phyloP scores from a whole-genome alignment of 2,113 vertebrate genomes.

The Ammodramus savannarum region DNA sequence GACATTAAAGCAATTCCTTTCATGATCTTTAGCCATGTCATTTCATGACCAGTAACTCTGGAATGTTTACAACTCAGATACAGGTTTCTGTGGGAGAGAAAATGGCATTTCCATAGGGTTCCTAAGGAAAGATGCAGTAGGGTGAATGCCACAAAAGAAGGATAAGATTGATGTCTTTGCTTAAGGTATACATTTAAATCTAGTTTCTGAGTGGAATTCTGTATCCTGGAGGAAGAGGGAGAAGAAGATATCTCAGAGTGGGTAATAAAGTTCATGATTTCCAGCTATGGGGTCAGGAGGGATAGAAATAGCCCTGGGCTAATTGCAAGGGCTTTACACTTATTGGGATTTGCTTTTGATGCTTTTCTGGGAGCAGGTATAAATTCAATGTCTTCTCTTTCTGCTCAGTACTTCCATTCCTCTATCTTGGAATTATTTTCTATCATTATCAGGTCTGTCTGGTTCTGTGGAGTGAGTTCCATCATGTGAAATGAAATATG shows the following conservation, averaged over 20 bases:
- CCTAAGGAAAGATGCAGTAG: neutral
- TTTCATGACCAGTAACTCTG: neutral
- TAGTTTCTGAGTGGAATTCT: neutral
- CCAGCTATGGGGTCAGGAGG: neutral
- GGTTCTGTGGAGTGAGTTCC: neutral
- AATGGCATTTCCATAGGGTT: neutral
- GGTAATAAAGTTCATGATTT: neutral
- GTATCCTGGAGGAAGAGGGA: neutral
- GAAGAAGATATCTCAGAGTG: neutral
- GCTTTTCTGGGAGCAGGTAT: neutral
- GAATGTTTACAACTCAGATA: neutral
- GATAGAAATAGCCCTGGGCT: neutral
- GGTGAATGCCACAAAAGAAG: neutral
- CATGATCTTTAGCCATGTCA: neutral
- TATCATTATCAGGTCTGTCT: neutral
- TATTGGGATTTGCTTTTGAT: neutral
- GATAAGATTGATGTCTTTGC: neutral
- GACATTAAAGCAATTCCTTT: neutral
- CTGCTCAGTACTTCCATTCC: neutral
- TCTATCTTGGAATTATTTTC: neutral
- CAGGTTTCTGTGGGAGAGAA: neutral
- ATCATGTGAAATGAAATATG: neutral
- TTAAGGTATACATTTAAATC: neutral
- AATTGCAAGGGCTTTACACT: neutral
- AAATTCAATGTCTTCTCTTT: neutral